A percentile compares a stretch with the other conserved stretches of the same genome.
These are phyloP conservation scores for Himalopsyche japonica DNA, from an alignment of 2,888 invertebrate species.

Conservation along the genomic window DNA sequence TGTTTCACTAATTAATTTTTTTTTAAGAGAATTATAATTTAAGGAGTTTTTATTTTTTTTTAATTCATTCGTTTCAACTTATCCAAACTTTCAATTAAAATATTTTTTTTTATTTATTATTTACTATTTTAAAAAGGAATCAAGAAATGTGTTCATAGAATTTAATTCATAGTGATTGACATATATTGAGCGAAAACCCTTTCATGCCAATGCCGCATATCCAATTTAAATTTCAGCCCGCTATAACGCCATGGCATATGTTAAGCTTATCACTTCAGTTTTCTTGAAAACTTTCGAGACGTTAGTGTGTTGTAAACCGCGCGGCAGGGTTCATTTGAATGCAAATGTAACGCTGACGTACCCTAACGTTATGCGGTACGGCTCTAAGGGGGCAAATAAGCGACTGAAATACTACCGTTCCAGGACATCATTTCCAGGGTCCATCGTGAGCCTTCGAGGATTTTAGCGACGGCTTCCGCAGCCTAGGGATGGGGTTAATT, in stretches of 20 bases:
- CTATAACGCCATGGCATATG: background rate
- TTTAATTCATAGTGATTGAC: too few species aligned
- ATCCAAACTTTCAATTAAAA: too few species aligned
- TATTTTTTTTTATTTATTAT: too few species aligned
- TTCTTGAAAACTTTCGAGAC: background rate
- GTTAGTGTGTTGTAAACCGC: background rate
- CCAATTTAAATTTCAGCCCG: background rate
- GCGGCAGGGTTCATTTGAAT: background rate
- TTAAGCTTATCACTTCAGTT: background rate
- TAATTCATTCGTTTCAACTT: too few species aligned
- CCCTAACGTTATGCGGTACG: background rate
- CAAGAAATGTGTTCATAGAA: too few species aligned
- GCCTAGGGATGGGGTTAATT: background rate
- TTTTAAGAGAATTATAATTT: too few species aligned
- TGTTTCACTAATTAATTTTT: too few species aligned
- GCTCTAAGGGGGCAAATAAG: background rate
- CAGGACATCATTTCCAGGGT: background rate
- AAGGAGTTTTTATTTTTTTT: too few species aligned
- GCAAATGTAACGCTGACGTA: background rate
- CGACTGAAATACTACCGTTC: background rate
- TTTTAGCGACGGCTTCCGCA: background rate
- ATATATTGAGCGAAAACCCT: background rate
- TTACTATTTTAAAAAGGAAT: too few species aligned
- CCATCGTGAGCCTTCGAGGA: background rate
- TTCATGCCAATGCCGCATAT: background rate